Base-by-base conservation (phyloP, 2,888 invertebrate species). In the Eledona agricola region DNA sequence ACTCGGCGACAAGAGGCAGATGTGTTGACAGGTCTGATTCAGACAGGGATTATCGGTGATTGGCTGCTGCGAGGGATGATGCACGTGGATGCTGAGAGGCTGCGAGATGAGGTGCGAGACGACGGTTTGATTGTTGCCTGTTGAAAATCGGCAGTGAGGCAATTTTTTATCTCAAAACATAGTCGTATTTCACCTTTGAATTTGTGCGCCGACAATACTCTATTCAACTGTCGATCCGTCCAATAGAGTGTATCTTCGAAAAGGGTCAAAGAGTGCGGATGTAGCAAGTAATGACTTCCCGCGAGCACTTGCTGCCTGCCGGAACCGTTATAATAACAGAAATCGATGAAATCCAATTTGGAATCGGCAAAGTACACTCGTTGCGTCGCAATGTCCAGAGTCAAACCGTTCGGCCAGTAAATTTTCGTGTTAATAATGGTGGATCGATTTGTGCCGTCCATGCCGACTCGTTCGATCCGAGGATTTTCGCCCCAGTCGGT, bases 401-500 rank as follows among this genome's bases (percentile, higher is more conserved):
- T 93, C n/a, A 99, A 78, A 0, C 97, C 97, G 72, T 97, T 98
- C 0, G 98, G 98, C 97, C 97, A 98, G 77, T 94, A 97, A 55
- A 99, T 93, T 73, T 96, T 96, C 0, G 93, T 94, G 26, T 87
- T 90, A 32, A 97, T 90, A 37, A 97, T 94, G 0, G 87, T 86
- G 9, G 83, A 83, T 2, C 96, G 83, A 66, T 88, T 88, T 0
- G 87, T 87, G 0, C 98, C 98, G 72, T 99, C 98, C 93, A 99
- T 92, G 7, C 96, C 96, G 3, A 96, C 89, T 49, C 96, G 81
- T 73, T 99, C 98, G 51, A 99, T 91, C 1, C 96, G 81, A 1
- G 99, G 98, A 77, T 96, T 91, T 75, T 96, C 94, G 25, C 97
- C 97, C 98, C 98, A 98, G 76, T 99, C 98, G 0, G 96, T 95